Evolutionary conservation across 2,113 vertebrate genomes (phyloP).

Genomic region (Xenus cinereus): DNA sequence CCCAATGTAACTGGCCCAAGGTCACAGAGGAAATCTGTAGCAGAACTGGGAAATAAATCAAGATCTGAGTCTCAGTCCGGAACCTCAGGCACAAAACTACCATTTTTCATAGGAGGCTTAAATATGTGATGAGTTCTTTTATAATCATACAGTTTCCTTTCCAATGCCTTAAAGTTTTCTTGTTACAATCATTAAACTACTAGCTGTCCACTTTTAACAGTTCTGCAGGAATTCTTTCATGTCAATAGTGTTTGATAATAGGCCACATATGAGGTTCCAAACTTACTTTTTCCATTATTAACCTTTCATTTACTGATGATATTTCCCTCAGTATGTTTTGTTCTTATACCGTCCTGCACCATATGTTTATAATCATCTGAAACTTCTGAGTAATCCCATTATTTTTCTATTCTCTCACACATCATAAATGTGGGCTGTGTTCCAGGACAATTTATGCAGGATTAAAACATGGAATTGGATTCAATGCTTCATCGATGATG

Average conservation of each 20-base stretch:
- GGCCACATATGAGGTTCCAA: conserved; percentile 31
- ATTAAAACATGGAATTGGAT: conserved; percentile 60
- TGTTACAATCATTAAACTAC: conserved; percentile 29
- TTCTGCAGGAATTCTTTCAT: conserved; percentile 61
- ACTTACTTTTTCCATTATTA: conserved; percentile 41
- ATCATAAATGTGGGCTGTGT: conserved; percentile 39
- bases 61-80: conserved; percentile 35
- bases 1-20: conserved; percentile 23
- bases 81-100: conserved; percentile 35
- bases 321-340: conserved; percentile 20
- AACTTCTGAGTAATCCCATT: conserved; percentile 51
- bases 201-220: conserved; percentile 48
- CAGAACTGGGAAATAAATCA: conserved; percentile 64
- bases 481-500: conserved; percentile 34
- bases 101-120: conserved; percentile 36
- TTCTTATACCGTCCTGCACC: conserved; percentile 18
- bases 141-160: conserved; percentile 44
- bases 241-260: conserved; percentile 48
- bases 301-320: conserved; percentile 48
- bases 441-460: conserved; percentile 52
- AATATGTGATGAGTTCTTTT: conserved; percentile 58
- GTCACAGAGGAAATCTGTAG: conserved; percentile 50
- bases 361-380: conserved; percentile 72
- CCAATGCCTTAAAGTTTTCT: conserved; percentile 20
- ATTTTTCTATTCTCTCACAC: conserved; percentile 57